phyloP scores from a whole-genome alignment of 1,140 invertebrate species.

The Penaeus vannamei region DNA sequence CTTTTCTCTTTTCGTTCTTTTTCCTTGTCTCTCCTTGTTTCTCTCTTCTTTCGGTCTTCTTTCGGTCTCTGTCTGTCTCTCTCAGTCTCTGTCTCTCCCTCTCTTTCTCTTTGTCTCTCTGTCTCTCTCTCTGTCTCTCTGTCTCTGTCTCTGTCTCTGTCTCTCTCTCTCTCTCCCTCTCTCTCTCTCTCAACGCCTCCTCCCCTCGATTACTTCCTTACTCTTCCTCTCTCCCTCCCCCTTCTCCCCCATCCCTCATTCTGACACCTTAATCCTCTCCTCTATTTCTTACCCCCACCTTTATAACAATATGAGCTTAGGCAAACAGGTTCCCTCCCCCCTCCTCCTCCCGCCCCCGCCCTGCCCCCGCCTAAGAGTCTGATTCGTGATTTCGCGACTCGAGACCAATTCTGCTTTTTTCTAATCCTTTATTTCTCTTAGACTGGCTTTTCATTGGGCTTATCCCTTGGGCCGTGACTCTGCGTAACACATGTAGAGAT shows the following conservation, averaged over 20 bases:
- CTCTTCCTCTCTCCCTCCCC: background rate
- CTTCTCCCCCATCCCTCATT: background rate
- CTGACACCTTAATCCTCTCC: constrained; percentile 39
- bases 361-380: background rate
- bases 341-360: constrained; percentile 20
- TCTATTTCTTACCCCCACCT: constrained; percentile 57
- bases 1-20: too few species aligned
- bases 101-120: background rate
- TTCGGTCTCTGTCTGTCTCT: background rate
- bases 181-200: background rate
- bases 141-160: background rate
- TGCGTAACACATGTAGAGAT: too few species aligned
- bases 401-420: background rate
- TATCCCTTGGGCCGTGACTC: background rate
- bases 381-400: constrained; percentile 7
- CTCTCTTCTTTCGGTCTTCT: background rate
- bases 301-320: constrained; percentile 64
- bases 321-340: constrained; percentile 57
- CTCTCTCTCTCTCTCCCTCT: background rate
- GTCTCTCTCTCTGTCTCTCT: background rate
- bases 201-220: background rate
- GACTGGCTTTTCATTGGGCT: background rate
- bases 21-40: too few species aligned
- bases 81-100: background rate
- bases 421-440: background rate